Percentiles rank a stretch among this genome's conserved stretches.
These are phyloP conservation scores for Helicolenus hilgendorfi DNA, from an alignment of 2,797 vertebrate genomes.

Conservation along the genomic window DNA sequence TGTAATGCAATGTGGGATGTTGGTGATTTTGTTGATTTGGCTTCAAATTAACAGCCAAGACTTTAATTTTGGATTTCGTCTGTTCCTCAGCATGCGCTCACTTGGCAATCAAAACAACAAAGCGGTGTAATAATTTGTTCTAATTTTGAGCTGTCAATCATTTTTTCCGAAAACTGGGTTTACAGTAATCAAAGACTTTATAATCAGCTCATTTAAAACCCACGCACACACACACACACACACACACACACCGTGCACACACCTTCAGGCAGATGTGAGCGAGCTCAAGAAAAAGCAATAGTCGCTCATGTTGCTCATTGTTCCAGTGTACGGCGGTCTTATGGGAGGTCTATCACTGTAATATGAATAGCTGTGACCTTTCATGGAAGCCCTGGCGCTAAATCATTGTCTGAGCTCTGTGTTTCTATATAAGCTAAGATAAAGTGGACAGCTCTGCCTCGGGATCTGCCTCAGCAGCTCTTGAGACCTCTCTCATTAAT, in stretches of 20 bases:
- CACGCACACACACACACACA: background rate
- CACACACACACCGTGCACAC: background rate
- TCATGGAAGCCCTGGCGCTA: constrained; percentile 69
- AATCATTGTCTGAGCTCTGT: constrained; percentile 75
- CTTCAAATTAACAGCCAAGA: constrained; percentile 15
- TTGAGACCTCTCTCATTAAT: constrained; percentile 76
- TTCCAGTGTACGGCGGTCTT: constrained; percentile 21
- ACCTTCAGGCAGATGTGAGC: constrained; percentile 7
- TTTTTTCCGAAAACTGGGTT: background rate
- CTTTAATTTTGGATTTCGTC: constrained; percentile 8
- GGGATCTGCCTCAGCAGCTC: constrained; percentile 73
- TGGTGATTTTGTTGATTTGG: background rate
- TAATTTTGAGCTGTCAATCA: constrained; percentile 44
- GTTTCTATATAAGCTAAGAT: constrained; percentile 74
- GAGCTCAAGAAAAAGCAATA: constrained; percentile 13
- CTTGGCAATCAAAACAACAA: constrained; percentile 50
- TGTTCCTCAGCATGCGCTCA: constrained; percentile 20
- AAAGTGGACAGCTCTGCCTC: constrained; percentile 74
- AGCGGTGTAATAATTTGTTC: constrained; percentile 18
- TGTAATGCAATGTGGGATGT: background rate
- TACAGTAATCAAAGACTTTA: background rate
- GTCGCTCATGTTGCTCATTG: constrained; percentile 6
- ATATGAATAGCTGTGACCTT: constrained; percentile 86
- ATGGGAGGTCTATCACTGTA: constrained; percentile 62
- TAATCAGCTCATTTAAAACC: constrained; percentile 10